Evolutionary conservation across 64 coral and sea anemone genomes (phyloP).

Genomic region (Montipora foliosa): DNA sequence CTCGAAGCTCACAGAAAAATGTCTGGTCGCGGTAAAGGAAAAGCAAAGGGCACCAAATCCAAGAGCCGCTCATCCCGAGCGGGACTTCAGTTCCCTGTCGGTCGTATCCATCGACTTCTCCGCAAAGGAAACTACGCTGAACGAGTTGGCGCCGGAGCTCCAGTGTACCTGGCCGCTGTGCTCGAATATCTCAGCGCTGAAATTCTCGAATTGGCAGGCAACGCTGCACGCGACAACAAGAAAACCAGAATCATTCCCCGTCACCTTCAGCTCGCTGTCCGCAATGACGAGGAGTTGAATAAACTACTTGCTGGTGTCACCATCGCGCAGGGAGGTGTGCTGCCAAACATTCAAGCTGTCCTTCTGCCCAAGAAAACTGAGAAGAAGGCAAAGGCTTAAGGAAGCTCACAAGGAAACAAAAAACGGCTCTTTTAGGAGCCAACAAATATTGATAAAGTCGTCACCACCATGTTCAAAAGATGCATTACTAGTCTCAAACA

Average conservation of each 20-base stretch:
- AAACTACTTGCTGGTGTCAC: conserved; percentile 26
- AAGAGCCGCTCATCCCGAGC: conserved; percentile 26
- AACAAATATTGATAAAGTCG: not conserved
- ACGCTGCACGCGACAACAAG: conserved; percentile 41
- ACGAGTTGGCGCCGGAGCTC: conserved; percentile 33
- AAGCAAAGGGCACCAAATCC: conserved; percentile 40
- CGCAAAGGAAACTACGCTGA: conserved; percentile 35
- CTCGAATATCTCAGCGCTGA: conserved; percentile 27
- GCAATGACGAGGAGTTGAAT: conserved; percentile 31
- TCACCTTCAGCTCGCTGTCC: conserved; percentile 19
- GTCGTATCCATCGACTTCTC: conserved; percentile 28
- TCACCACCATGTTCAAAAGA: not conserved
- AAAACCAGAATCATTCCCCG: conserved; percentile 30
- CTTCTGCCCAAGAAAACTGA: conserved; percentile 33
- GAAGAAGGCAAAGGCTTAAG: conserved; percentile 24
- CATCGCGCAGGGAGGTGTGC: conserved; percentile 25
- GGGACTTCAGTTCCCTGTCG: conserved; percentile 29
- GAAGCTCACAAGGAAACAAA: not conserved
- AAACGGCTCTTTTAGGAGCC: conserved; percentile 41
- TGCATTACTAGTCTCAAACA: too few species aligned
- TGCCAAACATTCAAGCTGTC: conserved; percentile 23
- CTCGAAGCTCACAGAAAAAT: not conserved
- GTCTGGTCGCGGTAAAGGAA: conserved; percentile 45
- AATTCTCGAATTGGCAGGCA: conserved; percentile 23
- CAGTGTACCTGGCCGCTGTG: conserved; percentile 26